Evolutionary conservation across 1,140 invertebrate genomes (phyloP).

Genomic region (Teleopsis dalmanni): DNA sequence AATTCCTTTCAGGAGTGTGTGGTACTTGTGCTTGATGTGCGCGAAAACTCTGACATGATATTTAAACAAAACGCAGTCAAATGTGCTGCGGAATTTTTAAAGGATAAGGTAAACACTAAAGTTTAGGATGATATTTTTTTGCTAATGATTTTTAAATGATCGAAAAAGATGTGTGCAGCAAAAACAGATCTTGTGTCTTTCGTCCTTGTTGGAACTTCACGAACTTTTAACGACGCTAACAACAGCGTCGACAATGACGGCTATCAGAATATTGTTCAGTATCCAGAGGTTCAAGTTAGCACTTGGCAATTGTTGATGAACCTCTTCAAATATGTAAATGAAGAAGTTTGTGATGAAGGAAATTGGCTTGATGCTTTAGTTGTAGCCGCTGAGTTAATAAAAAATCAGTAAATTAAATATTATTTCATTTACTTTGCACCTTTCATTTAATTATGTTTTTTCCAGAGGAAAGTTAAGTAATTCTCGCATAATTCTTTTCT

Average conservation of each 20-base stretch:
- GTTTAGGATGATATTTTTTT: background rate
- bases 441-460: background rate
- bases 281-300: slow-evolving; percentile 13
- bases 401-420: slow-evolving; percentile 16
- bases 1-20: slow-evolving; percentile 6
- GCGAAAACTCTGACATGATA: background rate
- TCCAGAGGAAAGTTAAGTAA: slow-evolving; percentile 11
- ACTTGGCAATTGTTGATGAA: slow-evolving; percentile 25
- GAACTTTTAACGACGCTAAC: slow-evolving; percentile 2
- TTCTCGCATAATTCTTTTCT: slow-evolving; percentile 27
- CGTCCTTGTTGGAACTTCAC: slow-evolving; percentile 28
- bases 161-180: slow-evolving; percentile 24
- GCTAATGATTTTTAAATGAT: background rate
- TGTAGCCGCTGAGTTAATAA: slow-evolving; percentile 19
- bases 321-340: slow-evolving; percentile 28
- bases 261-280: slow-evolving; percentile 20
- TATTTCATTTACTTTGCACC: background rate
- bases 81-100: slow-evolving; percentile 2
- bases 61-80: slow-evolving; percentile 7
- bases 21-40: slow-evolving; percentile 1
- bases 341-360: slow-evolving; percentile 17
- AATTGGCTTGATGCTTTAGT: slow-evolving; percentile 31
- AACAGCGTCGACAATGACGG: slow-evolving; percentile 1
- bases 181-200: slow-evolving; percentile 35
- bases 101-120: slow-evolving; percentile 7